phyloP scores from a whole-genome alignment of 2,113 vertebrate genomes.

The Odobenus rosmarus region DNA sequence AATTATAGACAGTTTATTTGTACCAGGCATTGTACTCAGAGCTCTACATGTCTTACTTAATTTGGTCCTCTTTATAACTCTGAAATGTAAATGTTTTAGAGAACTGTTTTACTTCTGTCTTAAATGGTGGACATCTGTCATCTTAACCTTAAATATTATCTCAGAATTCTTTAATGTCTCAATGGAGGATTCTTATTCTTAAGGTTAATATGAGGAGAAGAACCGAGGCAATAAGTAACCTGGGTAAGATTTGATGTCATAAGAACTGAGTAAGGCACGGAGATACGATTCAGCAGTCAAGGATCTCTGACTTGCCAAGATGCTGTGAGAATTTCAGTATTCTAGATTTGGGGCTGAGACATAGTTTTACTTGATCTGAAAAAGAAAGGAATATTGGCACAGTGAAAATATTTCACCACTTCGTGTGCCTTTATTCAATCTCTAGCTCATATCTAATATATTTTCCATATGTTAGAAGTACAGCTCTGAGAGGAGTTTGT shows the following conservation, averaged over 20 bases:
- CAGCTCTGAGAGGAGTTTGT: conserved; percentile 25
- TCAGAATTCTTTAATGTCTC: not conserved
- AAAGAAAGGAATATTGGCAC: conserved; percentile 10
- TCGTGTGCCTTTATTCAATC: not conserved
- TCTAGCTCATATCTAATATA: not conserved
- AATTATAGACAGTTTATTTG: not conserved
- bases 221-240: conserved; percentile 4
- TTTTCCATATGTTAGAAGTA: not conserved
- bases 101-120: not conserved
- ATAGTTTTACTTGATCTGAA: conserved; percentile 32
- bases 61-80: not conserved
- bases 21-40: not conserved
- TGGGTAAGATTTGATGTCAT: not conserved
- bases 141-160: not conserved
- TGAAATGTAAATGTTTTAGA: conserved; percentile 16
- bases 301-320: conserved; percentile 39
- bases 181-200: not conserved
- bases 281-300: conserved; percentile 26
- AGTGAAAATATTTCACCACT: conserved; percentile 27
- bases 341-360: conserved; percentile 38
- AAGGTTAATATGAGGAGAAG: conserved; percentile 4
- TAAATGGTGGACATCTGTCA: not conserved
- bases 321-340: conserved; percentile 49
- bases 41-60: not conserved
- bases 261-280: not conserved